phyloP scores from a whole-genome alignment of 2,113 vertebrate genomes.

The Microtus pennsylvanicus region DNA sequence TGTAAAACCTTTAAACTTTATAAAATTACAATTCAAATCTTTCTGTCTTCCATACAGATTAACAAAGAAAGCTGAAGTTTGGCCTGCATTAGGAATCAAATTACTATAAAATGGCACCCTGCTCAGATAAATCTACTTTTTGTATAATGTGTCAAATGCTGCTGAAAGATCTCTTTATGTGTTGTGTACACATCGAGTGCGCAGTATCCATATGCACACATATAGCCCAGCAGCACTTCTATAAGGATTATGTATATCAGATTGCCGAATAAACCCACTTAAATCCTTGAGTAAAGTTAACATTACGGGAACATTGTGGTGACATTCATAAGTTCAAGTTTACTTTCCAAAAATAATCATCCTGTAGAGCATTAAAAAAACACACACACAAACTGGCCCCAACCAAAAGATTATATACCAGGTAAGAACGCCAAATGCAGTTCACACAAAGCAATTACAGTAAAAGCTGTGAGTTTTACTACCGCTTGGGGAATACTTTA shows the following conservation, averaged over 20 bases:
- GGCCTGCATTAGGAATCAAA: conserved; percentile 5
- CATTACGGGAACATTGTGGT: not conserved
- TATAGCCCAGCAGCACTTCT: not conserved
- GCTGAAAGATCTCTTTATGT: not conserved
- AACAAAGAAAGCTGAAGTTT: conserved; percentile 24
- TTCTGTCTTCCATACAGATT: not conserved
- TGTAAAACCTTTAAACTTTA: conserved; percentile 9
- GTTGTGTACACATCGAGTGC: not conserved
- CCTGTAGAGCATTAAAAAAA: conserved; percentile 5
- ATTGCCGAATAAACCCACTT: conserved; percentile 44
- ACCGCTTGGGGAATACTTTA: conserved; percentile 71
- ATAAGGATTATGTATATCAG: not conserved
- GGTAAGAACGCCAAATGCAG: conserved; percentile 61
- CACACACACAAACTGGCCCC: not conserved
- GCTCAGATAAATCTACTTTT: not conserved
- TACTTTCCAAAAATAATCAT: conserved; percentile 69
- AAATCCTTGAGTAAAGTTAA: conserved; percentile 62
- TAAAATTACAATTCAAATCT: conserved; percentile 2
- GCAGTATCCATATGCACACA: not conserved
- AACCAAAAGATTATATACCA: conserved; percentile 61
- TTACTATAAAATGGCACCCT: not conserved
- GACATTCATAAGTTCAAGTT: conserved; percentile 66
- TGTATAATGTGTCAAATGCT: not conserved
- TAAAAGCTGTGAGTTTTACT: conserved; percentile 79
- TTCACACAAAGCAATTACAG: conserved; percentile 72